These are phyloP conservation scores for Stenolophus ochropezus DNA, from an alignment of 2,888 invertebrate species.

Conservation along the genomic window DNA sequence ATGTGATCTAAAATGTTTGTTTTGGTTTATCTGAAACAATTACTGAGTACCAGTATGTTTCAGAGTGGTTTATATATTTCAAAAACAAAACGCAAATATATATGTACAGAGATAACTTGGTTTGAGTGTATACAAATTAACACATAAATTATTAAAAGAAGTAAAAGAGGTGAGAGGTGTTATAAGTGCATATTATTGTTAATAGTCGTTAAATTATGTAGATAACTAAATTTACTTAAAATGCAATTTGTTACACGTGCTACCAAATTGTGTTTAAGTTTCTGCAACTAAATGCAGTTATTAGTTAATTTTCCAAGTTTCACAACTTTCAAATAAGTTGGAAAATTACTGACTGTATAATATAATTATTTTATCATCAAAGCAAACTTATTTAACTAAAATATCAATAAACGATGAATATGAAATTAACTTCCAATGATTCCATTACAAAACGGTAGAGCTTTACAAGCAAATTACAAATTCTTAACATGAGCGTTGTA, in stretches of 20 bases:
- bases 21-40: no score
- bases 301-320: not conserved
- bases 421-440: not conserved
- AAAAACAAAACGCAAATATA: no score
- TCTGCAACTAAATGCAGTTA: not conserved
- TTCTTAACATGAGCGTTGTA: not conserved
- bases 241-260: not conserved
- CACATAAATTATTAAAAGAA: no score
- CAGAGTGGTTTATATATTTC: no score
- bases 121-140: no score
- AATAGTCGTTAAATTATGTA: not conserved
- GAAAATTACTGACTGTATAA: slow-evolving; percentile 10
- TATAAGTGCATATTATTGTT: no score
- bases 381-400: not conserved
- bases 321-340: slow-evolving; percentile 6
- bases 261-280: not conserved
- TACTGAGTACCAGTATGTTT: no score
- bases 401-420: not conserved
- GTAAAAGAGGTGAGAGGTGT: no score
- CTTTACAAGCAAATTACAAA: not conserved
- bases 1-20: no score
- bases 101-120: no score
- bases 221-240: not conserved
- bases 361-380: slow-evolving; percentile 16
- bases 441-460: not conserved